These are phyloP conservation scores for Trypoxylus dichotomus DNA, from an alignment of 1,140 invertebrate species.

Conservation along the genomic window DNA sequence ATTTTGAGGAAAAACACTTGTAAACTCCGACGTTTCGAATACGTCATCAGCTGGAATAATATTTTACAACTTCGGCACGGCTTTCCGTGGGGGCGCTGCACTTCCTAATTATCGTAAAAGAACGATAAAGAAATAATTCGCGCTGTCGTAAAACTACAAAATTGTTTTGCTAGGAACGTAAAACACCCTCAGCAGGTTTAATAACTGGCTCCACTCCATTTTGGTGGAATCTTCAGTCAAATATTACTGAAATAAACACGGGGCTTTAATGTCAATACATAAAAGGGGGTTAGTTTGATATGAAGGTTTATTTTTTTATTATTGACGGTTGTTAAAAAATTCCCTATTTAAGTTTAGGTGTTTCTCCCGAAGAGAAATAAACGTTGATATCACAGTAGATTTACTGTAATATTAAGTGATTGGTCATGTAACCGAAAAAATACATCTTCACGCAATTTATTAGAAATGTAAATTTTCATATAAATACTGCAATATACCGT, in stretches of 20 bases:
- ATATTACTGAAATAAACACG: constrained; percentile 5
- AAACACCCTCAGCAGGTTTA: background rate
- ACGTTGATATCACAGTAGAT: too few relatives aligned
- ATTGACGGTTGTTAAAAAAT: too few relatives aligned
- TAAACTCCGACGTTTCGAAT: constrained; percentile 7
- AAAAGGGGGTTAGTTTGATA: background rate
- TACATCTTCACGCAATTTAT: too few relatives aligned
- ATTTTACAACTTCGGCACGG: background rate
- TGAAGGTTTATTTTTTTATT: too few relatives aligned
- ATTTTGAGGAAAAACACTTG: background rate
- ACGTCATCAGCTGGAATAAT: constrained; percentile 8
- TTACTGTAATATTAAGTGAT: too few relatives aligned
- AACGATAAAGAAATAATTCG: constrained; percentile 16
- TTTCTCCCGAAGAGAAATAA: too few relatives aligned
- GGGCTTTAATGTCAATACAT: background rate
- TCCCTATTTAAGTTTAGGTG: too few relatives aligned
- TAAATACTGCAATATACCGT: too few relatives aligned
- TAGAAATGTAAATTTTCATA: too few relatives aligned
- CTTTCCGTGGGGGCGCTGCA: background rate
- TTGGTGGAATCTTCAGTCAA: background rate
- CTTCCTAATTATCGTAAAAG: constrained; percentile 16
- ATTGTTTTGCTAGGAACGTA: constrained; percentile 10
- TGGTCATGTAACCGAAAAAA: too few relatives aligned
- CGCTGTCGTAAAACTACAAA: constrained; percentile 17
- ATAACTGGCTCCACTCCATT: background rate